Percentiles rank a stretch among this genome's conserved stretches.
These are phyloP conservation scores for Toxostoma redivivum DNA, from an alignment of 2,113 vertebrate genomes.

Conservation along the genomic window DNA sequence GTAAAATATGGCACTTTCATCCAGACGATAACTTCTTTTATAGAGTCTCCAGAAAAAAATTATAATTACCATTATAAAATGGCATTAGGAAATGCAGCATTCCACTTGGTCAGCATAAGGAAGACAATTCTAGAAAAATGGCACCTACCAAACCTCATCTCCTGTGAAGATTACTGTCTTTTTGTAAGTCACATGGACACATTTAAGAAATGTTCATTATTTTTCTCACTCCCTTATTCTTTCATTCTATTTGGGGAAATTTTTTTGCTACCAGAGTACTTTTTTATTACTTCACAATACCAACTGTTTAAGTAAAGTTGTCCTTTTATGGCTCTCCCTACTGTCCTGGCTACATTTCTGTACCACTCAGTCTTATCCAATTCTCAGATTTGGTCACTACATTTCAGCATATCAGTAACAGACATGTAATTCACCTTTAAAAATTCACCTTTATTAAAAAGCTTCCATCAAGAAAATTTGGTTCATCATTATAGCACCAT, in stretches of 20 bases:
- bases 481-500: not conserved
- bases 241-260: not conserved
- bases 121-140: not conserved
- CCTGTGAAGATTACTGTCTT: not conserved
- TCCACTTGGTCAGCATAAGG: not conserved
- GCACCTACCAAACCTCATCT: not conserved
- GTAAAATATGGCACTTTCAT: slow-evolving; percentile 42
- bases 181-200: not conserved
- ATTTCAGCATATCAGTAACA: not conserved
- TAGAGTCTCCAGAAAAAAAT: slow-evolving; percentile 39
- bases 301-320: not conserved
- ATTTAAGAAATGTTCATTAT: not conserved
- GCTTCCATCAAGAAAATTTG: not conserved
- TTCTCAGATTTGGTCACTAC: not conserved
- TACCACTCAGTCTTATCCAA: not conserved
- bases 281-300: not conserved
- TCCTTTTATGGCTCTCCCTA: not conserved
- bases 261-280: not conserved
- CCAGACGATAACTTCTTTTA: slow-evolving; percentile 6
- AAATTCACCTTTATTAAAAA: not conserved
- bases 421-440: no score
- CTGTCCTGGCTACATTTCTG: not conserved
- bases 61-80: not conserved
- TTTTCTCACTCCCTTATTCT: not conserved
- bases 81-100: not conserved